A percentile compares a stretch with the other conserved stretches of the same genome.
Evolutionary conservation across 2,797 vertebrate species (phyloP).

Genomic region (Thalassophryne amazonica): DNA sequence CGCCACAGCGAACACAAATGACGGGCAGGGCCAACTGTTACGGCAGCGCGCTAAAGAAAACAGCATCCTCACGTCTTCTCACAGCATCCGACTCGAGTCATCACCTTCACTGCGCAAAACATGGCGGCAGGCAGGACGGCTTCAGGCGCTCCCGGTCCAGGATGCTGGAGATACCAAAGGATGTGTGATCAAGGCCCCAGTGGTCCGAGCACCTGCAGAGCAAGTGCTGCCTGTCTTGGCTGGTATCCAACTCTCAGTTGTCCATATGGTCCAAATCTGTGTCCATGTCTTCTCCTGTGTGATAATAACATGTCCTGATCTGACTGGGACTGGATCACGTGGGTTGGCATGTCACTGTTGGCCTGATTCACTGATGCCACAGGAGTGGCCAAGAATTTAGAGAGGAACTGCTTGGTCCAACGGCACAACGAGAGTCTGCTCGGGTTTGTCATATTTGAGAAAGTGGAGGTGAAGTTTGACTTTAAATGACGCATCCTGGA

Average conservation of each 20-base stretch:
- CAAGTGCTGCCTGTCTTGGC: constrained; percentile 25
- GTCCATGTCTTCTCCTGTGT: constrained; percentile 34
- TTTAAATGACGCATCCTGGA: no score
- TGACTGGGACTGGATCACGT: constrained; percentile 60
- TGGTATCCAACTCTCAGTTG: constrained; percentile 40
- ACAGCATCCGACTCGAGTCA: constrained; percentile 14
- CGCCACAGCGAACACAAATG: background rate
- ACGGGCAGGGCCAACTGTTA: background rate
- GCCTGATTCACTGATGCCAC: constrained; percentile 33
- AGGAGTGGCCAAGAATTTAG: constrained; percentile 25
- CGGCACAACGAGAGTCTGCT: no score
- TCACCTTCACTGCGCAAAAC: constrained; percentile 71
- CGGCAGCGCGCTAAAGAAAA: background rate
- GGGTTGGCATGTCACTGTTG: constrained; percentile 39
- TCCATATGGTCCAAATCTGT: constrained; percentile 55
- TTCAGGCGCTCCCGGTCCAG: background rate
- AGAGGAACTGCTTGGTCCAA: no score
- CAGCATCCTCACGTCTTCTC: background rate
- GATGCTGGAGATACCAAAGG: constrained; percentile 5
- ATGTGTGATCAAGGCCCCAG: background rate
- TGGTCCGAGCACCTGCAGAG: background rate
- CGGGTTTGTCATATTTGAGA: no score
- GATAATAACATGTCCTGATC: constrained; percentile 54
- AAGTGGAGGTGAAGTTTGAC: no score
- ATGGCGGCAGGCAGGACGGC: constrained; percentile 41